Evolutionary conservation across 2,113 vertebrate genomes (phyloP).

Genomic region (Panthera tigris): DNA sequence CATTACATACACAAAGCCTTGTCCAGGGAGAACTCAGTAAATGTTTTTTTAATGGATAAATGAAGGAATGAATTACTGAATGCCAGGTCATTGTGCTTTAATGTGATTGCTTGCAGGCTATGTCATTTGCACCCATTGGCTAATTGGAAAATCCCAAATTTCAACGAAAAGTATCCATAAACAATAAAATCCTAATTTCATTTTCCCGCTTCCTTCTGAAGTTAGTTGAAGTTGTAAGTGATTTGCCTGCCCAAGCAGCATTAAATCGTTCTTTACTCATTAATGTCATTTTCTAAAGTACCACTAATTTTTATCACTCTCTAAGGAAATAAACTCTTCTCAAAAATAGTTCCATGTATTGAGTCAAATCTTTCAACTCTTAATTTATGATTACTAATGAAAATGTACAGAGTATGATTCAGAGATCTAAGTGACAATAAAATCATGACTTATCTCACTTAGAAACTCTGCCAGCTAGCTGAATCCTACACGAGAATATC

Average conservation of each 20-base stretch:
- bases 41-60: background rate
- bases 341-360: constrained; percentile 44
- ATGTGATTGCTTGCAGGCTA: background rate
- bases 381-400: constrained; percentile 61
- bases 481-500: background rate
- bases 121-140: background rate
- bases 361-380: constrained; percentile 39
- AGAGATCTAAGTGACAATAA: constrained; percentile 16
- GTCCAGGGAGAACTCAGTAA: background rate
- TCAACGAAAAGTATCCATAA: constrained; percentile 1
- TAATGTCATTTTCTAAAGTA: constrained; percentile 62
- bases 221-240: constrained; percentile 43
- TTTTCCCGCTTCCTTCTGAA: background rate
- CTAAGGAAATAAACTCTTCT: constrained; percentile 59
- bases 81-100: background rate
- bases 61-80: background rate
- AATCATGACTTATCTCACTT: constrained; percentile 51
- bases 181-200: constrained; percentile 34
- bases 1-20: background rate
- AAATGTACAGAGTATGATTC: constrained; percentile 59
- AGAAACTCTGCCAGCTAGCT: constrained; percentile 39
- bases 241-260: background rate
- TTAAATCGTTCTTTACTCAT: constrained; percentile 37
- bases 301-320: constrained; percentile 56
- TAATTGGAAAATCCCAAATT: constrained; percentile 16